phyloP scores from a whole-genome alignment of 2,888 invertebrate genomes.

The Chalcis sispes region DNA sequence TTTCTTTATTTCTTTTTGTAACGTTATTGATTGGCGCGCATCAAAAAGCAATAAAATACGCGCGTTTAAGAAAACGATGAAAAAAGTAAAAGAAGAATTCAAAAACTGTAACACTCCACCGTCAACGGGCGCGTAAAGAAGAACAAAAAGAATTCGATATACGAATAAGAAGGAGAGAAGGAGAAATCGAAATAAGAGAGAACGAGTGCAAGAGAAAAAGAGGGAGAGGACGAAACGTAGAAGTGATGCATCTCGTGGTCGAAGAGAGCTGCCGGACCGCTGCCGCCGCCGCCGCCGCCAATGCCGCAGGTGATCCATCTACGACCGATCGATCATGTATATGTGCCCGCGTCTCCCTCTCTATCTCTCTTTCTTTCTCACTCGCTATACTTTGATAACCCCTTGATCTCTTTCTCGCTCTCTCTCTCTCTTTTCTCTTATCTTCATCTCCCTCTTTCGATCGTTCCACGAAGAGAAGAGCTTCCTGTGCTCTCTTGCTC shows the following conservation, averaged over 20 bases:
- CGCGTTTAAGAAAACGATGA: too few species aligned
- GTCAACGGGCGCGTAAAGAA: background rate
- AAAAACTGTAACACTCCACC: slow-evolving; percentile 16
- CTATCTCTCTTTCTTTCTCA: slow-evolving; percentile 6
- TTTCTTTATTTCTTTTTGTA: too few species aligned
- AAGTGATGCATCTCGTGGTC: slow-evolving; percentile 39
- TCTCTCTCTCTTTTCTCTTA: slow-evolving; percentile 5
- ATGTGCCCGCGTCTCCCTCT: background rate
- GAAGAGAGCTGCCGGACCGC: background rate
- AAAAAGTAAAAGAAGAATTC: too few species aligned
- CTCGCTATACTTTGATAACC: slow-evolving; percentile 48
- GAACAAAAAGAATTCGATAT: background rate
- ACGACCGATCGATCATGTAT: slow-evolving; percentile 51
- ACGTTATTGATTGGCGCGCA: too few species aligned
- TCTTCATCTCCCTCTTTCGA: slow-evolving; percentile 12
- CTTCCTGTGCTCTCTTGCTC: background rate
- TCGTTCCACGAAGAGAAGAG: slow-evolving; percentile 34
- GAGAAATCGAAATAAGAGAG: background rate
- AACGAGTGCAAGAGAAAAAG: background rate
- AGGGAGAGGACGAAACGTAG: background rate
- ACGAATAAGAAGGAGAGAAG: background rate
- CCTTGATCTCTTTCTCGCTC: slow-evolving; percentile 9
- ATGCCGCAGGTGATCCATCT: slow-evolving; percentile 50
- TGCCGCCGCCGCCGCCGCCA: too few species aligned
- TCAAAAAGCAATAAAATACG: too few species aligned